These are phyloP conservation scores for Diorhabda sublineata DNA, from an alignment of 1,140 invertebrate species.

Conservation along the genomic window DNA sequence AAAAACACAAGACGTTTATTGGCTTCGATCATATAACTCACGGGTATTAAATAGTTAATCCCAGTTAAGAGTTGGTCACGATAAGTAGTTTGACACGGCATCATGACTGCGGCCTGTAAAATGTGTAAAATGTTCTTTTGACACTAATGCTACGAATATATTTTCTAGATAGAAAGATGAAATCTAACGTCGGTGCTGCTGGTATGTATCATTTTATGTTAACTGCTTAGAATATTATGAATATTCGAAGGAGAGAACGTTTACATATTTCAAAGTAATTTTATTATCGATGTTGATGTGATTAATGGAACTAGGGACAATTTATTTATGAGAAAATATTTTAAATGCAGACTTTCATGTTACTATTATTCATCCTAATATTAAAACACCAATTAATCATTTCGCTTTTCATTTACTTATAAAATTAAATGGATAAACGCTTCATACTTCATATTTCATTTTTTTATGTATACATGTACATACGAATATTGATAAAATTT, in stretches of 20 bases:
- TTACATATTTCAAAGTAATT: not conserved
- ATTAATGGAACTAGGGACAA: too few relatives aligned
- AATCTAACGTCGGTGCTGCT: not conserved
- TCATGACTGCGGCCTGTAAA: constrained; percentile 5
- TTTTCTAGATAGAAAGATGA: not conserved
- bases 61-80: constrained; percentile 5
- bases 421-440: too few relatives aligned
- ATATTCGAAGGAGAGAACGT: constrained; percentile 4
- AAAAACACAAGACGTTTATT: constrained; percentile 10
- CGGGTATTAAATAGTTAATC: constrained; percentile 12
- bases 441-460: too few relatives aligned
- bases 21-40: constrained; percentile 1
- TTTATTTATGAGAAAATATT: too few relatives aligned
- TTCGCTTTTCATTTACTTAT: too few relatives aligned
- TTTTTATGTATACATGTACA: too few relatives aligned
- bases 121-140: constrained; percentile 8
- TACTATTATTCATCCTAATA: too few relatives aligned
- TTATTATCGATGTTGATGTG: not conserved
- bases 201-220: constrained; percentile 12
- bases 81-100: constrained; percentile 10
- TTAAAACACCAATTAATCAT: too few relatives aligned
- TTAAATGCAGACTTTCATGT: too few relatives aligned
- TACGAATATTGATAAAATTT: too few relatives aligned
- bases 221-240: constrained; percentile 2
- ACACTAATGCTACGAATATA: constrained; percentile 9